Conservation (phyloP, 2,888 invertebrate species). For the Flexamia atlantica region DNA sequence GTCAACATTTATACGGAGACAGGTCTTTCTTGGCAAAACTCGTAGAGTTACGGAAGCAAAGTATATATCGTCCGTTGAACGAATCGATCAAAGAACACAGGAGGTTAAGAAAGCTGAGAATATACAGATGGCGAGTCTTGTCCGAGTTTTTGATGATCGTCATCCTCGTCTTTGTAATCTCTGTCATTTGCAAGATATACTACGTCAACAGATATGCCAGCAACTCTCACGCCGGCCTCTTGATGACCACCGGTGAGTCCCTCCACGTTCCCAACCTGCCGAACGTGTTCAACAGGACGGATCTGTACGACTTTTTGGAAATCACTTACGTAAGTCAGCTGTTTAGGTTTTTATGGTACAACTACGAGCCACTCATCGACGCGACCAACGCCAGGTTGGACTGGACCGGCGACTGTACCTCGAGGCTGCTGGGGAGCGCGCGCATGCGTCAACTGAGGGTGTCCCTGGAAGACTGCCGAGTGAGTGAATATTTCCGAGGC, state of each 20-base stretch:
- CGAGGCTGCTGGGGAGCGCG: too few relatives aligned
- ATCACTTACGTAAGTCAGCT: not conserved
- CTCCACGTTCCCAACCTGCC: not conserved
- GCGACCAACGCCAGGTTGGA: constrained; percentile 31
- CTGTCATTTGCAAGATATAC: too few relatives aligned
- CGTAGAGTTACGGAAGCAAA: not conserved
- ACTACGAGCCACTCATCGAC: not conserved
- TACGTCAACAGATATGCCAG: too few relatives aligned
- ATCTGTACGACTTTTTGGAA: not conserved
- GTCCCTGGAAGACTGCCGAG: too few relatives aligned
- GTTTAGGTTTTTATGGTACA: not conserved
- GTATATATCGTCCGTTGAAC: not conserved
- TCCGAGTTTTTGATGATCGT: not conserved
- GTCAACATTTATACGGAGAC: not conserved
- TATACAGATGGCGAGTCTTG: not conserved
- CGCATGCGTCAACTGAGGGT: too few relatives aligned
- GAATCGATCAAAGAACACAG: not conserved
- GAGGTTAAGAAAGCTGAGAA: too few relatives aligned
- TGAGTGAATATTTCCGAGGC: too few relatives aligned
- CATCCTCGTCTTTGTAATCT: not conserved
- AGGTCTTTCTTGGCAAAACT: not conserved
- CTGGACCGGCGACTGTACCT: not conserved
- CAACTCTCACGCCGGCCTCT: not conserved
- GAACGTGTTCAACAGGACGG: too few relatives aligned
- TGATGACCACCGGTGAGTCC: not conserved